Evolutionary conservation across 2,888 invertebrate genomes (phyloP).

Genomic region (Dynastes maya): DNA sequence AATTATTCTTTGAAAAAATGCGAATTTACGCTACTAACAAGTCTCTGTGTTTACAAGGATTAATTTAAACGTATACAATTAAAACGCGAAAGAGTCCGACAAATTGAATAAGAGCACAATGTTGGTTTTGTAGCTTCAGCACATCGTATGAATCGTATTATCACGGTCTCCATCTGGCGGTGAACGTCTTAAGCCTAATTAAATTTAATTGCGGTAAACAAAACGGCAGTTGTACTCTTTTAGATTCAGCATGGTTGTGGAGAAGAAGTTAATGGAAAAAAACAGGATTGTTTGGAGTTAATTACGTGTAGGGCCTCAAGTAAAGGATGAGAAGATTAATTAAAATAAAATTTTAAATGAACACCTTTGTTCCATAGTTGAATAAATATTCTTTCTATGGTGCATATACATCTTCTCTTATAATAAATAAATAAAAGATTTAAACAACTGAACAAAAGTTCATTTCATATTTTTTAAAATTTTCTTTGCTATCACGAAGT

Average conservation of each 20-base stretch:
- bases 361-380: too few relatives aligned
- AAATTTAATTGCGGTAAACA: slow-evolving; percentile 24
- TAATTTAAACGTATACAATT: slow-evolving; percentile 6
- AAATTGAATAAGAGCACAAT: slow-evolving; percentile 3
- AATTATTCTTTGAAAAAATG: not conserved
- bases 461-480: too few relatives aligned
- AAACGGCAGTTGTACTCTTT: slow-evolving; percentile 30
- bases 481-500: too few relatives aligned
- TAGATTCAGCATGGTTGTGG: not conserved
- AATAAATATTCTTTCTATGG: too few relatives aligned
- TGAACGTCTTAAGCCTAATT: slow-evolving; percentile 12
- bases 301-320: too few relatives aligned
- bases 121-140: slow-evolving; percentile 15
- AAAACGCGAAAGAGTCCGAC: not conserved
- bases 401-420: too few relatives aligned
- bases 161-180: slow-evolving; percentile 20
- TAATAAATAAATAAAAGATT: too few relatives aligned
- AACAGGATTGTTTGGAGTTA: too few relatives aligned
- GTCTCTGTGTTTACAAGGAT: not conserved
- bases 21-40: not conserved
- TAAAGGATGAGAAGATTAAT: too few relatives aligned
- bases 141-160: not conserved
- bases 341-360: too few relatives aligned
- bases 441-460: too few relatives aligned
- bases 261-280: too few relatives aligned